A percentile compares a stretch with the other conserved stretches of the same genome.
These are phyloP conservation scores for Diplogasteroides magnus DNA, from an alignment of 1,140 invertebrate species.

Conservation along the genomic window DNA sequence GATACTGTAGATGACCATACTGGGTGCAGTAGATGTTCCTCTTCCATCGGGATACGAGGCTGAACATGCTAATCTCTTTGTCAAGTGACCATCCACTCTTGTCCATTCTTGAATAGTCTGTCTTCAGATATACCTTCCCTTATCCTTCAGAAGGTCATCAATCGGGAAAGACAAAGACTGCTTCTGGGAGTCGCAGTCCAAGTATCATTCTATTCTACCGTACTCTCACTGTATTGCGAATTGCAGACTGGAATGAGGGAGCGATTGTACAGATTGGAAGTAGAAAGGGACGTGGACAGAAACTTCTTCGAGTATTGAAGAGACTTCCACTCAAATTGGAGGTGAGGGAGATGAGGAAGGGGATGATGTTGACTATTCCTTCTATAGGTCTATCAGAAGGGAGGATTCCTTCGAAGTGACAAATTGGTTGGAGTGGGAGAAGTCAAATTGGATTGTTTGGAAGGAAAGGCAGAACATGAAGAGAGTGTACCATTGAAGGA, in stretches of 20 bases:
- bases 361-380: conserved; percentile 6
- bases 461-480: conserved; percentile 78
- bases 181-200: conserved; percentile 81
- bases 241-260: conserved; percentile 20
- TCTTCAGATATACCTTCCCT: conserved; percentile 73
- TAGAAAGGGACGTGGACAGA: conserved; percentile 9
- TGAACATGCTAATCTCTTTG: conserved; percentile 85
- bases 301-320: conserved; percentile 13
- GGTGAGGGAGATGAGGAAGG: conserved; percentile 7
- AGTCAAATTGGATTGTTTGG: conserved; percentile 76
- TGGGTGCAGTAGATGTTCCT: conserved; percentile 18
- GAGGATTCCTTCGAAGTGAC: conserved; percentile 81
- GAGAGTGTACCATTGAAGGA: conserved; percentile 84
- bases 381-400: conserved; percentile 82
- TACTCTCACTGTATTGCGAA: not conserved
- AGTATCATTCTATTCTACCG: no score
- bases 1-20: conserved; percentile 18
- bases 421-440: conserved; percentile 74
- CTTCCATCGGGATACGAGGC: conserved; percentile 66
- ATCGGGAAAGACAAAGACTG: conserved; percentile 69
- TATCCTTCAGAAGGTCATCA: conserved; percentile 77
- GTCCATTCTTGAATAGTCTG: not conserved
- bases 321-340: conserved; percentile 23
- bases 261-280: conserved; percentile 23
- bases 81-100: conserved; percentile 60